phyloP scores from a whole-genome alignment of 2,113 vertebrate species.

The Tenrec ecaudatus region DNA sequence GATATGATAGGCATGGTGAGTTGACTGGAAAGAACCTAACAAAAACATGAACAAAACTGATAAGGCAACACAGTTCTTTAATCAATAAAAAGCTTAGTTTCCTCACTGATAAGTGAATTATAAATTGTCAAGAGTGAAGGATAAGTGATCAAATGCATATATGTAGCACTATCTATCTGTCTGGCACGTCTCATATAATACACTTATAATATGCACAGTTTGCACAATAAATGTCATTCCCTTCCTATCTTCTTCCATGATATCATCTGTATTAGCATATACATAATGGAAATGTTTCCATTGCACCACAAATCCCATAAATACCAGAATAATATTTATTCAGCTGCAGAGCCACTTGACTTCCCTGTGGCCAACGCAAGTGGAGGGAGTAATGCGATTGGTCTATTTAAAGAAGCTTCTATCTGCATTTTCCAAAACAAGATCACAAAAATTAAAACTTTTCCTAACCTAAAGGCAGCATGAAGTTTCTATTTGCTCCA shows the following conservation, averaged over 20 bases:
- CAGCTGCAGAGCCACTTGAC: not conserved
- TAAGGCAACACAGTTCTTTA: not conserved
- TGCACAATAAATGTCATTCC: not conserved
- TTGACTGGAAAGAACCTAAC: not conserved
- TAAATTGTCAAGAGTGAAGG: not conserved
- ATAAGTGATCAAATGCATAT: not conserved
- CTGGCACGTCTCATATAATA: too few species aligned
- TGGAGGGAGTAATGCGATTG: not conserved
- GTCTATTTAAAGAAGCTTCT: not conserved
- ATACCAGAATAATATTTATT: not conserved
- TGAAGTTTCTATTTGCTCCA: conserved; percentile 42
- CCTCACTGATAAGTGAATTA: not conserved
- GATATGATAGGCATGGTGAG: not conserved
- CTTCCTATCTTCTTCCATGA: not conserved
- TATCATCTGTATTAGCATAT: not conserved
- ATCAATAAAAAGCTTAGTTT: not conserved
- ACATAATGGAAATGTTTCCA: too few species aligned
- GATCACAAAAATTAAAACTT: not conserved
- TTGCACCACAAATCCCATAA: not conserved
- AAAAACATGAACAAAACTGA: not conserved
- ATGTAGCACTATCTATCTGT: too few species aligned
- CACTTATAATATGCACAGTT: not conserved
- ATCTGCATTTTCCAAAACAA: not conserved
- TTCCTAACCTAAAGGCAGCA: not conserved
- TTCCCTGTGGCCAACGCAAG: not conserved